phyloP scores from a whole-genome alignment of 2,797 vertebrate genomes.

The Amphiprion clarkii region DNA sequence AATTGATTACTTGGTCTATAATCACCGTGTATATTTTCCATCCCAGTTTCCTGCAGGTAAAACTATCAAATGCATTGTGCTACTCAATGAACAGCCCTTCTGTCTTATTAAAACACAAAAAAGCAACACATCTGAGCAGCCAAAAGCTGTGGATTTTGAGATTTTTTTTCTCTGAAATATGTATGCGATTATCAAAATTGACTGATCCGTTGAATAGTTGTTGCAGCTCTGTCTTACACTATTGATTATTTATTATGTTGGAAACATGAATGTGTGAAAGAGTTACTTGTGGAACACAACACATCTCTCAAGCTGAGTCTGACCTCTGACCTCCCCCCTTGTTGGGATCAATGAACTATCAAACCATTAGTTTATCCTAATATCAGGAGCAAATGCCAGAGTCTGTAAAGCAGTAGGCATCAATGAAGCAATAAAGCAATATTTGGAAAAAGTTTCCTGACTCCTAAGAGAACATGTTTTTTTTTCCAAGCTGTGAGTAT shows the following conservation, averaged over 20 bases:
- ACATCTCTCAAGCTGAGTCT: not conserved
- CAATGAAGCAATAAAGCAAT: no score
- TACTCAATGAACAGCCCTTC: no score
- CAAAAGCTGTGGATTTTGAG: no score
- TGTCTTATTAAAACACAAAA: no score
- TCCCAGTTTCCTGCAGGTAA: no score
- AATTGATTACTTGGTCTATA: no score
- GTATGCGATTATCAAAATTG: no score
- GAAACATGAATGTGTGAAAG: not conserved
- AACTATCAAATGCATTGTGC: no score
- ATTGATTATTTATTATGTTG: not conserved
- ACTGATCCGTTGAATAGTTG: not conserved
- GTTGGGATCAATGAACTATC: not conserved
- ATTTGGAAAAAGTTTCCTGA: conserved; percentile 5
- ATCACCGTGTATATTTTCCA: no score
- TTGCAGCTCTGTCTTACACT: not conserved
- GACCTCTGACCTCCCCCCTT: not conserved
- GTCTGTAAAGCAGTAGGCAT: not conserved
- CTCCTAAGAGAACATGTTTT: conserved; percentile 25
- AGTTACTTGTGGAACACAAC: not conserved
- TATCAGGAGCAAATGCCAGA: conserved; percentile 3
- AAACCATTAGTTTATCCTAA: not conserved
- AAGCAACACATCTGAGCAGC: no score
- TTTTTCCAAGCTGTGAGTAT: conserved; percentile 32
- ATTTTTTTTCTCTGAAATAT: no score